A percentile compares a stretch with the other conserved stretches of the same genome.
phyloP scores from a whole-genome alignment of 2,113 vertebrate genomes.

The Labeo catla region DNA sequence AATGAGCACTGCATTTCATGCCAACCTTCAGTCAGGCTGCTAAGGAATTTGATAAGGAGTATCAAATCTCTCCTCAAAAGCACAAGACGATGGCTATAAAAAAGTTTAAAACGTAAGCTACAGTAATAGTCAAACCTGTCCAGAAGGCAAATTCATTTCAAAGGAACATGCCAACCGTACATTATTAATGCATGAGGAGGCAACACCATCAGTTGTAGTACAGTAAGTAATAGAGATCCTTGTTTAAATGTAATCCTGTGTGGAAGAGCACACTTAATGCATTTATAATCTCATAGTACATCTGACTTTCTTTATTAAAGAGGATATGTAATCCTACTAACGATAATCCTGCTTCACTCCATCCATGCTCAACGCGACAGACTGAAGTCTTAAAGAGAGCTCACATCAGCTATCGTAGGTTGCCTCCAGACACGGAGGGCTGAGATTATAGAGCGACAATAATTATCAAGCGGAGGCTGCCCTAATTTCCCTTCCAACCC shows the following conservation, averaged over 20 bases:
- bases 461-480: slow-evolving; percentile 3
- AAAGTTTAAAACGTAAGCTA: too few relatives aligned
- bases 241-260: not conserved
- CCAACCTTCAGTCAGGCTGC: too few relatives aligned
- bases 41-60: too few relatives aligned
- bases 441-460: slow-evolving; percentile 30
- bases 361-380: not conserved
- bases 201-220: not conserved
- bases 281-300: slow-evolving; percentile 14
- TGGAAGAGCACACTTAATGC: not conserved
- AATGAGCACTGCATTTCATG: too few relatives aligned
- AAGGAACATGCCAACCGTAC: not conserved
- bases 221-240: not conserved
- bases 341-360: slow-evolving; percentile 16
- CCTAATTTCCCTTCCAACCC: slow-evolving; percentile 26
- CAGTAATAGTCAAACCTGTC: not conserved
- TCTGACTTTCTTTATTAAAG: slow-evolving; percentile 6
- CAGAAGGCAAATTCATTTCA: not conserved
- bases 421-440: not conserved
- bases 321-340: slow-evolving; percentile 13
- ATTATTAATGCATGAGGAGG: not conserved
- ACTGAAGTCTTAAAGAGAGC: not conserved
- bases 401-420: not conserved
- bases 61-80: too few relatives aligned
- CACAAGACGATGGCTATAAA: too few relatives aligned